A percentile compares a stretch with the other conserved stretches of the same genome.
These are phyloP conservation scores for Amphilophus citrinellus DNA, from an alignment of 2,113 vertebrate species.

Conservation along the genomic window DNA sequence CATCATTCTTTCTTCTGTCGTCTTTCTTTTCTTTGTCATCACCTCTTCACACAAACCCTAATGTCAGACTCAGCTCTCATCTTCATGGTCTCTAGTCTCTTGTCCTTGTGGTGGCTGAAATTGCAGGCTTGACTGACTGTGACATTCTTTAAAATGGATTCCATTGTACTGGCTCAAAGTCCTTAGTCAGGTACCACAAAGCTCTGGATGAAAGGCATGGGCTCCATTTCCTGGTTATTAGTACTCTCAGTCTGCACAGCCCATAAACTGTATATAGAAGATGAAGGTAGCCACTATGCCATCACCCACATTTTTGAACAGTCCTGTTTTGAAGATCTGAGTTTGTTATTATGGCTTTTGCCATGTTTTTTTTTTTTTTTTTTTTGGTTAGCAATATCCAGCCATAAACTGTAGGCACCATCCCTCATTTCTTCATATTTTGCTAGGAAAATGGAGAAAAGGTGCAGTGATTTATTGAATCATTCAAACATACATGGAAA, in stretches of 20 bases:
- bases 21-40: neutral
- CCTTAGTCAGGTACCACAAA: slow-evolving; percentile 11
- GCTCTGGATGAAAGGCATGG: neutral
- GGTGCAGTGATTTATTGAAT: too few species aligned
- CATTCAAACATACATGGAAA: too few species aligned
- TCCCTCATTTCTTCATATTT: too few species aligned
- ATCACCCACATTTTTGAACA: neutral
- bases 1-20: neutral
- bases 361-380: neutral
- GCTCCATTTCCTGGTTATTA: neutral
- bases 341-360: neutral
- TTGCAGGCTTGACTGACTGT: slow-evolving; percentile 53
- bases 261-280: neutral
- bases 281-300: neutral
- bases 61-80: slow-evolving; percentile 4
- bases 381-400: neutral
- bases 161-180: slow-evolving; percentile 25
- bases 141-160: slow-evolving; percentile 61
- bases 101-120: slow-evolving; percentile 31
- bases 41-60: slow-evolving; percentile 29
- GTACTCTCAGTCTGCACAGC: neutral
- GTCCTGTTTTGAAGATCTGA: neutral
- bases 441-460: too few species aligned
- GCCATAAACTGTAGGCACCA: neutral
- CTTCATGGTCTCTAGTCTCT: slow-evolving; percentile 4